phyloP scores from a whole-genome alignment of 2,888 invertebrate species.

The Microdon myrmicae region DNA sequence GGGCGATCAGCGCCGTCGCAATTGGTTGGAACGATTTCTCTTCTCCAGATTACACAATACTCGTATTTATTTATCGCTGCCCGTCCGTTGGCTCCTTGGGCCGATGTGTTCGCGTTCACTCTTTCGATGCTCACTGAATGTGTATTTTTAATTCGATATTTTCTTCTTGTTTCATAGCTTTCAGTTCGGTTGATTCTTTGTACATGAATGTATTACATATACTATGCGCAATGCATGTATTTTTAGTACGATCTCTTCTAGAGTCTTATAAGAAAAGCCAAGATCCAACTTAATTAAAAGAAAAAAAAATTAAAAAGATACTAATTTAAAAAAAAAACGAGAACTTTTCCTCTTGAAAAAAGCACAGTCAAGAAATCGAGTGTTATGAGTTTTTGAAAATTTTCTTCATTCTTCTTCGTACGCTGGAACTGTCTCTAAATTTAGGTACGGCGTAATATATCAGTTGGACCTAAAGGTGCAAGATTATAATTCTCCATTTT shows the following conservation, averaged over 20 bases:
- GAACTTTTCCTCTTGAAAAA: conserved; percentile 8
- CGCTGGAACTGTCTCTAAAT: conserved; percentile 20
- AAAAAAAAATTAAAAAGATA: background rate
- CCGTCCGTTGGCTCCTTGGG: conserved; percentile 49
- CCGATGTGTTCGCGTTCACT: conserved; percentile 29
- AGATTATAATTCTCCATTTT: conserved; percentile 6
- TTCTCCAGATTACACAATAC: conserved; percentile 11
- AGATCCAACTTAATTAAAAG: conserved; percentile 22
- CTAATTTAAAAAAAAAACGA: too few species aligned
- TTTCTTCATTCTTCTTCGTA: conserved; percentile 4
- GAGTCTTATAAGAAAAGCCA: conserved; percentile 24
- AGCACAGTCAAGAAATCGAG: conserved; percentile 30
- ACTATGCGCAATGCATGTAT: conserved; percentile 46
- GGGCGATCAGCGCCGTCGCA: conserved; percentile 6
- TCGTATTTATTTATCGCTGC: conserved; percentile 39
- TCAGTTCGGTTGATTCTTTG: conserved; percentile 20
- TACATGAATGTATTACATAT: conserved; percentile 31
- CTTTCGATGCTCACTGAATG: conserved; percentile 48
- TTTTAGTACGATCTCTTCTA: conserved; percentile 42
- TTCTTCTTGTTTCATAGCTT: conserved; percentile 9
- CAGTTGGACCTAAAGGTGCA: conserved; percentile 19
- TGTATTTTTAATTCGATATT: conserved; percentile 48
- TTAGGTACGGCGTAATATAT: conserved; percentile 36
- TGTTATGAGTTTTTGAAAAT: conserved; percentile 44
- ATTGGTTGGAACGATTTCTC: conserved; percentile 21